Conservation (phyloP, 2,888 invertebrate genomes). For the Tethea ocularis region DNA sequence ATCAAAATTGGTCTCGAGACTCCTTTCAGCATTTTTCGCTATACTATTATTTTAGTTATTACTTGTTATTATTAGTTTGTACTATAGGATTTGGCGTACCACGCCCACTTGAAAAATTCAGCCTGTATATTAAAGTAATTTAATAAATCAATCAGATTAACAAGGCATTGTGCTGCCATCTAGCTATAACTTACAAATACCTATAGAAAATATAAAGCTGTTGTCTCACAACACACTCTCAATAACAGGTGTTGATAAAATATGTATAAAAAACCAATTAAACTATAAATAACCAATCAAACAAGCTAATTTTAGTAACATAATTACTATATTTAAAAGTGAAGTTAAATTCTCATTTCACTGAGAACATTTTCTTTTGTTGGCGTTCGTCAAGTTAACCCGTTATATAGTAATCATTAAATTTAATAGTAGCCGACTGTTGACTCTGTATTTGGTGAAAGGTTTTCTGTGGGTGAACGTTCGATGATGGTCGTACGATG, state of each 20-base stretch:
- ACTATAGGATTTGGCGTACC: no score
- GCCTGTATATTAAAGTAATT: no score
- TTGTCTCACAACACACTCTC: not conserved
- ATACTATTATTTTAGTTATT: no score
- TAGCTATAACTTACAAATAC: no score
- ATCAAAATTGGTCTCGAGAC: no score
- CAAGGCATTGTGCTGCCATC: no score
- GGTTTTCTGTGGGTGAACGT: constrained; percentile 46
- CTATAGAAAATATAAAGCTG: not conserved
- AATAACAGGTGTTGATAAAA: not conserved
- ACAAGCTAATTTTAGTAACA: not conserved
- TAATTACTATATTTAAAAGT: not conserved
- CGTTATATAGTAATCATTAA: constrained; percentile 41
- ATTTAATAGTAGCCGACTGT: constrained; percentile 42
- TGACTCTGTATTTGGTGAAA: constrained; percentile 49
- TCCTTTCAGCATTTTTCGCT: no score
- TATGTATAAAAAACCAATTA: not conserved
- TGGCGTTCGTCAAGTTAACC: constrained; percentile 24
- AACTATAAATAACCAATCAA: not conserved
- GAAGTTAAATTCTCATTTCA: not conserved
- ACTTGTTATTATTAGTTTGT: no score
- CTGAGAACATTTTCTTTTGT: constrained; percentile 22
- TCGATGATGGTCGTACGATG: constrained; percentile 29
- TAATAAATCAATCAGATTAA: no score
- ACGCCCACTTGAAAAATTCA: no score